Evolutionary conservation across 2,113 vertebrate species (phyloP), one percentile per base, ranked within the genome.

Genomic region (Aegotheles bennettii): DNA sequence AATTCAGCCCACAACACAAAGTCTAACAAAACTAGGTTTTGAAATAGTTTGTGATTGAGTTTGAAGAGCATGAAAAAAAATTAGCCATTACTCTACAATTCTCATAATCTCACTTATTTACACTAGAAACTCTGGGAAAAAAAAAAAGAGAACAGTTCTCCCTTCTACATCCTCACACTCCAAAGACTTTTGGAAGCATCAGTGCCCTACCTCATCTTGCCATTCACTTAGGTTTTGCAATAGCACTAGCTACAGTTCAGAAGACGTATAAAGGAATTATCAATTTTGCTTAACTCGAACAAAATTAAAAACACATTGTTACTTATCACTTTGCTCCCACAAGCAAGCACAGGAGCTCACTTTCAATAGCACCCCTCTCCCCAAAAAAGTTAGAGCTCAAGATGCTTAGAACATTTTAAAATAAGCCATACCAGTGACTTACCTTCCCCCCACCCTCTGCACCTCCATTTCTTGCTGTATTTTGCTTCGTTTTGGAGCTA

Each of bases 111-210:
- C 16, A 80, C 9, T 69, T 42, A 70, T 20, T 69, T 53, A 51
- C 1, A 26, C 9, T 26, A 29, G 25, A 50, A 51, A 50, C 12
- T 5, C 33, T 25, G 3, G 3, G 16, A 13, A 77, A 57, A 68
- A 3, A 48, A 8, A 24, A 48, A 48, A 48, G n/a, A n/a, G 7
- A 85, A 23, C 0, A 0, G 9, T 43, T 74, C 26, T 54, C 79
- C 33, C 33, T 83, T 68, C 48, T 42, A 31, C 8, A 65, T 36
- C 9, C 28, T 69, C 56, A 60, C 5, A 16, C 15, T 31, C 54
- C 5, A 31, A 83, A n/a, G 29, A 21, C 11, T 45, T 86, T 13
- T 12, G 2, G 10, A 77, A 47, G 11, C 0, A 0, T 33, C 14
- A 70, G 9, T 28, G 38, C 5, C 48, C 24, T 13, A 48, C 20